phyloP scores from a whole-genome alignment of 1,140 invertebrate species.

The Lethrus apterus region DNA sequence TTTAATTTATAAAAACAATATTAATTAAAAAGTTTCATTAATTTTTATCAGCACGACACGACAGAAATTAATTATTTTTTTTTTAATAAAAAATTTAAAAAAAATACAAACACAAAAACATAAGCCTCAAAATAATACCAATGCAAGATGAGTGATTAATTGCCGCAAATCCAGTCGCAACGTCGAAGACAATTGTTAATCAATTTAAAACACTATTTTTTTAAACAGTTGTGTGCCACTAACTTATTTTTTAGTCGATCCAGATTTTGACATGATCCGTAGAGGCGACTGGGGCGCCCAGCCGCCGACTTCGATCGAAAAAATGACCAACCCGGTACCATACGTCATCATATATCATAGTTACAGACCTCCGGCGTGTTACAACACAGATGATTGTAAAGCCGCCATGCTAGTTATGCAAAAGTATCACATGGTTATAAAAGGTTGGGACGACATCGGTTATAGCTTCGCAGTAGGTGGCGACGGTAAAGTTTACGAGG shows the following conservation, averaged over 20 bases:
- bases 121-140: too few species aligned
- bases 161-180: too few species aligned
- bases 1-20: too few species aligned
- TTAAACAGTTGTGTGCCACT: too few species aligned
- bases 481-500: conserved; percentile 67
- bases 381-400: conserved; percentile 43
- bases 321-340: conserved; percentile 53
- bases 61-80: too few species aligned
- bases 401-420: conserved; percentile 51
- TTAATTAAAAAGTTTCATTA: too few species aligned
- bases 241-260: conserved; percentile 2
- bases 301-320: conserved; percentile 41
- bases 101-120: too few species aligned
- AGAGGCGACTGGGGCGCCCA: conserved; percentile 57
- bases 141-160: too few species aligned
- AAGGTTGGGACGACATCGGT: conserved; percentile 63
- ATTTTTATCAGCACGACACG: too few species aligned
- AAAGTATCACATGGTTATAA: conserved; percentile 47
- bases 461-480: conserved; percentile 72
- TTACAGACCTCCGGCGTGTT: conserved; percentile 52
- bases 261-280: conserved; percentile 42
- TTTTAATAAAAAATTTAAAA: too few species aligned
- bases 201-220: too few species aligned
- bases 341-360: conserved; percentile 75
- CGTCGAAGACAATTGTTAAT: too few species aligned